Evolutionary conservation across 2,797 vertebrate genomes (phyloP).

Genomic region (Parauchenoglanis ngamensis): DNA sequence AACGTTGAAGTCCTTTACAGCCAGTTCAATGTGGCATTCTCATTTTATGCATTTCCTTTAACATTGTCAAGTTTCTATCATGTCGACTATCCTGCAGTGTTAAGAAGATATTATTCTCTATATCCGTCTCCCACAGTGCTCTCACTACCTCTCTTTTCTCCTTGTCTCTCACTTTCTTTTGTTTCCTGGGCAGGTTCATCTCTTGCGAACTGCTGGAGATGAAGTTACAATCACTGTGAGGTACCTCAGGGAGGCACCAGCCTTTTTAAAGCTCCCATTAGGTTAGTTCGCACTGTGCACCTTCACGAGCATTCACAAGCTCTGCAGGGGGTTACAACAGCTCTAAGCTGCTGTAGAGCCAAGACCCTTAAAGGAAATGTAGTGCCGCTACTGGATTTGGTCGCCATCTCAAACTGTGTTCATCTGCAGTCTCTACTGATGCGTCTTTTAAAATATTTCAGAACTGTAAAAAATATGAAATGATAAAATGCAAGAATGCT

Average conservation of each 20-base stretch:
- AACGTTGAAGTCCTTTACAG: conserved; percentile 37
- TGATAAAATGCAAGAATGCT: background rate
- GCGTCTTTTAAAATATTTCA: background rate
- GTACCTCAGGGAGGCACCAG: conserved; percentile 91
- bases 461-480: background rate
- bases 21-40: conserved; percentile 42
- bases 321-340: conserved; percentile 37
- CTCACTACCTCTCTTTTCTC: conserved; percentile 22
- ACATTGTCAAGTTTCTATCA: conserved; percentile 16
- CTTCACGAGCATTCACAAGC: conserved; percentile 34
- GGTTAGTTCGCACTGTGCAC: conserved; percentile 74
- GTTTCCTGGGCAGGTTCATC: conserved; percentile 82
- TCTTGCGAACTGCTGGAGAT: conserved; percentile 89
- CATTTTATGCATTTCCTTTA: conserved; percentile 47
- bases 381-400: conserved; percentile 25
- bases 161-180: conserved; percentile 3
- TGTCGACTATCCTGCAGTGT: conserved; percentile 10
- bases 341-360: conserved; percentile 24
- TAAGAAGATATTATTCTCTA: conserved; percentile 8
- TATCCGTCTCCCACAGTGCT: conserved; percentile 12
- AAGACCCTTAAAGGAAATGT: conserved; percentile 32
- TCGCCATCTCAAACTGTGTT: background rate
- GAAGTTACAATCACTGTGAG: conserved; percentile 92
- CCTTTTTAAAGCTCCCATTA: conserved; percentile 92
- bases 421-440: background rate